phyloP scores from a whole-genome alignment of 2,888 invertebrate species.

The Rhopalosiphum nymphaeae region DNA sequence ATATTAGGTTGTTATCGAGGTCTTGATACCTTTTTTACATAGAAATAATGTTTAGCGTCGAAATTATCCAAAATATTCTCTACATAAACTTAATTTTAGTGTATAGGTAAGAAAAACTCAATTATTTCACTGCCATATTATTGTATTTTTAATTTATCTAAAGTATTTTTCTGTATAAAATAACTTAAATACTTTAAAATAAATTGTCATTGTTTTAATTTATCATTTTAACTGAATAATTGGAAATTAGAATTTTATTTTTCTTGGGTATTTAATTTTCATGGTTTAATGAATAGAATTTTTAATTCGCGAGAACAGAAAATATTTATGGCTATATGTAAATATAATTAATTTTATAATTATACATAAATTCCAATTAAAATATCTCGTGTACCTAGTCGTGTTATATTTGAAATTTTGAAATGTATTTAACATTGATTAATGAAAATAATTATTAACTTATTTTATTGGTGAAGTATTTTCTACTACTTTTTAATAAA shows the following conservation, averaged over 20 bases:
- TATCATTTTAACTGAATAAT: not conserved
- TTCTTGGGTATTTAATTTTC: not conserved
- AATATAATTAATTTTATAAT: not conserved
- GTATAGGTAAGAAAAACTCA: not conserved
- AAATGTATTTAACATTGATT: not conserved
- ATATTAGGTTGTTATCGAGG: no score
- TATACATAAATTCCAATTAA: not conserved
- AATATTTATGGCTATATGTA: not conserved
- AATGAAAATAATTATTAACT: not conserved
- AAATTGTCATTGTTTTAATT: not conserved
- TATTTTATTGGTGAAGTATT: not conserved
- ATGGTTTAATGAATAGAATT: not conserved
- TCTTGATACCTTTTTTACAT: not conserved
- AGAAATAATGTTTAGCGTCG: not conserved
- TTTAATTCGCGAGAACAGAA: not conserved
- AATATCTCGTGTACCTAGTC: not conserved
- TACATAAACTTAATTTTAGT: not conserved
- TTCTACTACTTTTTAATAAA: not conserved
- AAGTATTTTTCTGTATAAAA: not conserved
- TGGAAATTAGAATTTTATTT: not conserved
- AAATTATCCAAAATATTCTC: not conserved
- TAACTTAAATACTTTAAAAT: not conserved
- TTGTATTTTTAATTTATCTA: not conserved
- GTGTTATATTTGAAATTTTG: not conserved
- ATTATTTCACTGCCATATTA: not conserved